Evolutionary conservation across 2,797 vertebrate species (phyloP), one percentile per base, ranked within the genome.

Genomic region (Mus caroli): DNA sequence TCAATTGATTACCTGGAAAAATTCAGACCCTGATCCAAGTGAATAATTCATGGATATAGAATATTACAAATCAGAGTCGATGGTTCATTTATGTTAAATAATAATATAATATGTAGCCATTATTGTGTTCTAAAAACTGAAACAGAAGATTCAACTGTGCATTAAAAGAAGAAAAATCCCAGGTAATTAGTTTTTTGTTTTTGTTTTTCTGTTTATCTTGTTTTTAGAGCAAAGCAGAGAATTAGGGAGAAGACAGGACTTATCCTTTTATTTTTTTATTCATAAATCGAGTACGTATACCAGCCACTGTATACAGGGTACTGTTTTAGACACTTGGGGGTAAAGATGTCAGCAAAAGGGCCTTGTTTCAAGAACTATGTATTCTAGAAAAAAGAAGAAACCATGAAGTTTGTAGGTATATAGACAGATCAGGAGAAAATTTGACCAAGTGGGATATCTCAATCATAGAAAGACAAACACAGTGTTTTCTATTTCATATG

Each of bases 141-240:
- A 82, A 82, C 46, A 83, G 34, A 73, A 14, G 54, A 62, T 31
- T 58, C 5, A 56, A 82, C 87, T 40, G 11, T 14, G 8, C 13
- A 82, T 64, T 86, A 75, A 94, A 86, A 82, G 83, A 46, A 93
- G 40, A 87, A 80, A n/a, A 77, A 52, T 77, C 0, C 34, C 11
- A 89, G 37, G 67, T 71, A 22, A 83, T 37, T 78, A 19, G 4
- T 22, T 91, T 91, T 79, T 75, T 75, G 40, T 28, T 87, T 79
- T 46, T 75, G 10, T 43, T 28, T 92, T 87, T 76, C 4, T 75
- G 20, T 28, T 76, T 73, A 37, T 40, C 37, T 71, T 71, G 17
- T 37, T 43, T 80, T 83, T 71, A 64, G 31, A 91, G 64, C 7
- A 77, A 95, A 94, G 4, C 34, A 90, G 52, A 92, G 22, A 64